Evolutionary conservation across 1,140 invertebrate genomes (phyloP).

Genomic region (Pogonomyrmex barbatus): DNA sequence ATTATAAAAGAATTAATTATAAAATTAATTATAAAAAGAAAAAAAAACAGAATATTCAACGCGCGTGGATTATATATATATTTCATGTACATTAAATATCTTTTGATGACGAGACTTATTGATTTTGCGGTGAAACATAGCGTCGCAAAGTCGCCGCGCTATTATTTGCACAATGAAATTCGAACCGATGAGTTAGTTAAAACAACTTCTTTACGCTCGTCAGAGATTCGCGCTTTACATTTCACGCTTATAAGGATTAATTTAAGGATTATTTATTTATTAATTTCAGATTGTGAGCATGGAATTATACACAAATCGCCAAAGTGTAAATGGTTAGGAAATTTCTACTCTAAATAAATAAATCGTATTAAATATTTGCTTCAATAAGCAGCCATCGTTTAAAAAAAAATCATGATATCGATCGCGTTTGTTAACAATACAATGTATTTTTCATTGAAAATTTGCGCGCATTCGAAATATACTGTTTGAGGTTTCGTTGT

Average conservation of each 20-base stretch:
- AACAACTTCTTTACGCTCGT: not conserved
- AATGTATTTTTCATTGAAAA: not conserved
- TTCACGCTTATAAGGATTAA: not conserved
- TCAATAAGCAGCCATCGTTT: not conserved
- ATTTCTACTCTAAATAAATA: not conserved
- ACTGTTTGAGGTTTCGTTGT: not conserved
- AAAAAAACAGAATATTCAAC: not conserved
- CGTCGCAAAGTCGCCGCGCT: not conserved
- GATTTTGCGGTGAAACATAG: not conserved
- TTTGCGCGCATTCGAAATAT: not conserved
- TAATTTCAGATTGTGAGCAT: not conserved
- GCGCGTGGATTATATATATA: not conserved
- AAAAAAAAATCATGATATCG: not conserved
- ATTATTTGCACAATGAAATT: not conserved
- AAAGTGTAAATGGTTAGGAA: not conserved
- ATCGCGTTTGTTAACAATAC: not conserved
- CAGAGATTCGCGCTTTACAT: not conserved
- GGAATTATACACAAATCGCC: not conserved
- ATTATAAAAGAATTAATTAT: too few relatives aligned
- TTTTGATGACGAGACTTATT: not conserved
- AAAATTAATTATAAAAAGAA: too few relatives aligned
- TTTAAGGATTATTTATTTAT: not conserved
- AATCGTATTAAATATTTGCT: not conserved
- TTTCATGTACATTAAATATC: not conserved
- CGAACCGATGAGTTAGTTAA: not conserved